Base-by-base conservation (phyloP, 2,113 vertebrate species). In the Indicator indicator region DNA sequence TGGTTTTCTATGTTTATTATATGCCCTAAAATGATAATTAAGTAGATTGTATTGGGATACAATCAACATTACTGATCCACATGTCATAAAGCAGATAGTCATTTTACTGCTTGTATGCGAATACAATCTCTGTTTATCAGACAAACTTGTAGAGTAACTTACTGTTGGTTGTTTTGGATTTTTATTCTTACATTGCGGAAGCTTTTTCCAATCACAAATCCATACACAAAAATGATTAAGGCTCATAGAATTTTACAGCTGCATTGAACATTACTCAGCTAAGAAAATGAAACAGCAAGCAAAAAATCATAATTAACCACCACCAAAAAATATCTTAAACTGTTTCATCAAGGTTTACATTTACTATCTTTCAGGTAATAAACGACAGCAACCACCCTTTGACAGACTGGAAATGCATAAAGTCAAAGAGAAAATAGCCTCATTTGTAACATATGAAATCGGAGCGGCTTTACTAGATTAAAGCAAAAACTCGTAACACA, bases 91-190 rank as follows among this genome's bases (percentile, higher is more conserved):
- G 28, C 42, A 28, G 4, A 26, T 5, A 89, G 32, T 38, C 17
- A 68, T 75, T 54, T 36, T 16, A 36, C 12, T 42, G 24, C 27
- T 64, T 56, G 4, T 12, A 58, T 33, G 32, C 6, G 48, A 81
- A 52, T 8, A 81, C 33, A 59, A 52, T 21, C 12, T 44, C 13
- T 50, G 17, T 48, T 83, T 59, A 64, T 21, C 9, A 42, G 36
- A 67, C 4, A 40, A 59, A 18, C 3, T 48, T 15, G 44, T 4
- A 59, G 11, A 77, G 18, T 14, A 81, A 74, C 3, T 1, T 15
- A 40, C 3, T 26, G 24, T 28, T 38, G 28, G 1, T 23, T 75
- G 30, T 9, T 9, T 60, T 65, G 5, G 0, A 0, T 5, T 50
- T 83, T 72, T 16, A 18, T 18, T 55, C 20, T 44, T 58, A 56